Evolutionary conservation across 2,113 vertebrate genomes (phyloP).

Genomic region (Zosterops borbonicus): DNA sequence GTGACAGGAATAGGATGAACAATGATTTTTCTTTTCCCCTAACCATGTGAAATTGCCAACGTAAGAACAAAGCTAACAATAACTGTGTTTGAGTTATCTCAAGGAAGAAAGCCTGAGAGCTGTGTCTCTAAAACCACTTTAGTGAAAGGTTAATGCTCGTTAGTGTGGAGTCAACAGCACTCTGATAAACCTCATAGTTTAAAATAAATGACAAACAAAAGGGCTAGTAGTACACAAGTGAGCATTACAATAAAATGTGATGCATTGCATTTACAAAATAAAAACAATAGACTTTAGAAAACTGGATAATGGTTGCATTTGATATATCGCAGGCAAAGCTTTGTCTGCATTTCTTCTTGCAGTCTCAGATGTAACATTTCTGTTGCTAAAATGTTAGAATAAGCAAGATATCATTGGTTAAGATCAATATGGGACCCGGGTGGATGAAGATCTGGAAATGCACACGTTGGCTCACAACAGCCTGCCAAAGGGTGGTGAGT

Average conservation of each 20-base stretch:
- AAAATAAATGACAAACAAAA: conserved; percentile 3
- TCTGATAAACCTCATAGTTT: conserved; percentile 21
- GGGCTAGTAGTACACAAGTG: neutral
- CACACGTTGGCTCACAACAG: neutral
- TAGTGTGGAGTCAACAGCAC: conserved; percentile 19
- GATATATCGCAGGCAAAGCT: neutral
- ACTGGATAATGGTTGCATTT: neutral
- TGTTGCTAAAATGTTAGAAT: neutral
- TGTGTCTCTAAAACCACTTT: conserved; percentile 10
- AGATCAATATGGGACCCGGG: neutral
- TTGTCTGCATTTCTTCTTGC: neutral
- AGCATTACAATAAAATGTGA: conserved; percentile 2
- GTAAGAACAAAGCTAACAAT: neutral
- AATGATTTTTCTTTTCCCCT: neutral
- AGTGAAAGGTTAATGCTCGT: conserved; percentile 12
- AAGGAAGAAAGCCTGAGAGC: neutral
- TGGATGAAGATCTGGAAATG: neutral
- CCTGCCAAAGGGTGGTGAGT: neutral
- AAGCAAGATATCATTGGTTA: neutral
- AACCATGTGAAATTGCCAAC: neutral
- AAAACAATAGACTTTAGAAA: neutral
- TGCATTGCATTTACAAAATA: conserved; percentile 22
- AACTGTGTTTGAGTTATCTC: neutral
- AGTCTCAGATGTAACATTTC: neutral
- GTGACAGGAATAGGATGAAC: neutral